Base-by-base conservation (phyloP, 2,888 invertebrate species). In the Oscheius sp. region DNA sequence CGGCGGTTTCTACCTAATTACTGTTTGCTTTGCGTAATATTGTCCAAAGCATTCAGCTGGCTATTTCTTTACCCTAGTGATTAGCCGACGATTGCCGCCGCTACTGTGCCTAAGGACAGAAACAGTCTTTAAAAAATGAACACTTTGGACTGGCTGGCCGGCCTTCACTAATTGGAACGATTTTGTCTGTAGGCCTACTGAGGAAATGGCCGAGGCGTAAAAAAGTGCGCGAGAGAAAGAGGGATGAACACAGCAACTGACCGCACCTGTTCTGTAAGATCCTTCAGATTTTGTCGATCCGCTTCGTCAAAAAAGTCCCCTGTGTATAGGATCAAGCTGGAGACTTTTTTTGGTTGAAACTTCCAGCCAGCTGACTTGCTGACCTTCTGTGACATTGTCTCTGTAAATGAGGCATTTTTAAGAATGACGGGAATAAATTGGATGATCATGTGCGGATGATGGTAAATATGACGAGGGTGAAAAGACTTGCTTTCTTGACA, bases 301-400 rank as follows among this genome's bases (percentile, higher is more conserved):
- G 76, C 29, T 16, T 78, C 75, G 27, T 77, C 78, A 35, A 52
- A 52, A 52, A 73, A 73, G 41, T 75, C 73, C 49, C 75, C 71
- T 13, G 75, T 74, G 61, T 78, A 80, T 45, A 77, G 70, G 66
- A 80, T 78, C 59, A 78, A 66, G 70, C 75, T 76, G 25, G 74
- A 43, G 46, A 73, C 75, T 63, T 80, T 76, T 68, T 74, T 73
- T 35, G 78, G 76, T 75, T 80, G 78, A 59, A 80, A 80, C 64
- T 77, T 76, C 80, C 80, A 80, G 21, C 80, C 80, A 49, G 78
- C 76, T 49, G 78, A 78, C 73, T 78, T 78, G 76, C 75, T 78
- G 56, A 75, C 75, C 66, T 80, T 80, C 63, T 80, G 76, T 49
- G 78, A 75, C 80, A 80, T 80, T n/a, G n/a, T 16, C 49, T 49